Base-by-base conservation (phyloP, 2,113 vertebrate genomes). In the Peromyscus leucopus region DNA sequence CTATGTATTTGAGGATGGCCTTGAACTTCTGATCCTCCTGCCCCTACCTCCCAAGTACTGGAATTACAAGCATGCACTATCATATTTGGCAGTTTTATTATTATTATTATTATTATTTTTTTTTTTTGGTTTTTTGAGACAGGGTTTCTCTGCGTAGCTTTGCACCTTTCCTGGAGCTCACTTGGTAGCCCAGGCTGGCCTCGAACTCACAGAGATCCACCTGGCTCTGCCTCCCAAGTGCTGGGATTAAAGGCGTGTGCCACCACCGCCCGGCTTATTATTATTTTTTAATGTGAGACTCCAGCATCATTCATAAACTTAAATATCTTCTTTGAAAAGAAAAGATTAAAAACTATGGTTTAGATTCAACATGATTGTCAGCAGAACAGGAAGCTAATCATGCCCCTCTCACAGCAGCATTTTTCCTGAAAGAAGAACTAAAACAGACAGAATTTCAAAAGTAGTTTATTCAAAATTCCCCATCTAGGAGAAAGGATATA, bases 381-480 rank as follows among this genome's bases (percentile, higher is more conserved):
- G 48, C 28, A 63, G 19, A 74, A 74, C 6, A 79, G 55, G 36
- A 90, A 96, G 63, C 12, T 72, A 59, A 85, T 86, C 5, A 67
- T 4, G 75, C 84, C 17, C 76, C 31, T 39, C 61, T 90, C 65
- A 61, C 1, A 72, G 79, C 21, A 72, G 9, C 59, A 57, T 48
- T 90, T 87, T 93, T 63, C 69, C 48, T 93, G 46, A 95, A 96
- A 15, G 91, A 97, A 80, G 76, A 87, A 98, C 1, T 79, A 8
- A 65, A 69, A 91, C 59, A 98, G 65, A 95, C 92, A 97, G 65
- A 95, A 96, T 63, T 98, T 96, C 96, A 86, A 97, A 98, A 36
- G 28, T 75, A 92, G 97, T 98, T 98, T 98, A 98, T 98, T 98
- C 93, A 91, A 97, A 98, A 90, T 86, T 93, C 96, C 96, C 95